phyloP scores from a whole-genome alignment of 1,140 invertebrate species.

The Geopemphigus sp. region DNA sequence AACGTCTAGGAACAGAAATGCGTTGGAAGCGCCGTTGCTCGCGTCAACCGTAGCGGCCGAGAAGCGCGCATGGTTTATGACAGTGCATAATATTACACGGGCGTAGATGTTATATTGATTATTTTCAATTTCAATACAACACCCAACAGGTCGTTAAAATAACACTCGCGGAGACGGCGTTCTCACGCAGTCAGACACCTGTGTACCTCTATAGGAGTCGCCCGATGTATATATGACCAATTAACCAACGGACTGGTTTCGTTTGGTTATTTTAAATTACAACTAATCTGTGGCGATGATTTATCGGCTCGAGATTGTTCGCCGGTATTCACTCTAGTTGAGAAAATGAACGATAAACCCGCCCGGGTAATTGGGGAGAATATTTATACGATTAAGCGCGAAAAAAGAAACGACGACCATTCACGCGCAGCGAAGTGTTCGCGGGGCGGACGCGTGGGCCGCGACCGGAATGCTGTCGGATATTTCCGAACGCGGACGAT shows the following conservation, averaged over 20 bases:
- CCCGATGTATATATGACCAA: conserved; percentile 6
- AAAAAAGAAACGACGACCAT: background rate
- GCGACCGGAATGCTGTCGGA: no score
- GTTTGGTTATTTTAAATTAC: conserved; percentile 42
- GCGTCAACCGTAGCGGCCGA: conserved; percentile 11
- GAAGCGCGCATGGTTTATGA: conserved; percentile 24
- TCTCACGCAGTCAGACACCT: conserved; percentile 48
- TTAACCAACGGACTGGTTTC: conserved; percentile 39
- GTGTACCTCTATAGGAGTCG: background rate
- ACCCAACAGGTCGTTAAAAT: conserved; percentile 49
- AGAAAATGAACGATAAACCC: background rate
- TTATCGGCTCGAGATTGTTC: conserved; percentile 4
- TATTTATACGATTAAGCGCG: background rate
- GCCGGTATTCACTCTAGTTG: background rate
- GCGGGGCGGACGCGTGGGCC: no score
- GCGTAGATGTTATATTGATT: conserved; percentile 37
- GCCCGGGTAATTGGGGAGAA: background rate
- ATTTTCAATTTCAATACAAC: conserved; percentile 48
- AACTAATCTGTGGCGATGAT: conserved; percentile 34
- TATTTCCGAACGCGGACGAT: no score
- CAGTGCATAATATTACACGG: conserved; percentile 32
- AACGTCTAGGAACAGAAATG: background rate
- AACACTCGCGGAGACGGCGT: conserved; percentile 20
- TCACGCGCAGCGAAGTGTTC: no score
- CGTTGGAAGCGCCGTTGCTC: conserved; percentile 5